Evolutionary conservation across 2,113 vertebrate species (phyloP), one percentile per base, ranked within the genome.

Genomic region (Athene cunicularia): DNA sequence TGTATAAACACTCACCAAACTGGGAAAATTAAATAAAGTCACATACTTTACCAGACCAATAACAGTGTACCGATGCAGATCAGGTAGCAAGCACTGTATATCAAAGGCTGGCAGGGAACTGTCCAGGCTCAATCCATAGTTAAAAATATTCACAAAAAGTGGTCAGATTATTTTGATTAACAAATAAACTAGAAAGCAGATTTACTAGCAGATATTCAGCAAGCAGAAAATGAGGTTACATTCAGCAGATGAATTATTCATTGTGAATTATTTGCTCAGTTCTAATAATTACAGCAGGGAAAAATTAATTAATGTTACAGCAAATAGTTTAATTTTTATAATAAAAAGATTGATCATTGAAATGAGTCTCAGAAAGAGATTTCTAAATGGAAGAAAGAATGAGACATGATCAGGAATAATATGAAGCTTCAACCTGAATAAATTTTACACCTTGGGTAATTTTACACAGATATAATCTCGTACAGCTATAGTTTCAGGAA

Each of bases 261-360:
- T 95, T 90, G 62, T 91, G 84, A 95, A 95, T 96, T 96, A 91
- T 95, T 97, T 97, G 86, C 59, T 97, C 89, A 93, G 77, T 90
- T 96, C 80, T 95, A 97, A 95, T 97, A 95, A 97, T 95, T 95
- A 88, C 86, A 95, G 86, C n/a, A 68, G 87, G 93, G 89, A 75
- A 95, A 94, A 97, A 96, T 93, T 96, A 97, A 97, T 97, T 97
- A 95, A 93, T 79, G 73, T 82, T 93, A 91, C 62, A 88, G 94
- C 93, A 96, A 97, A 97, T 95, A 96, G 53, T 95, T 95, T 95
- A 93, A 93, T 95, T 97, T 95, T 95, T 91, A 80, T 90, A 97
- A 97, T 97, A 97, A 95, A 97, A 97, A 96, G 86, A 93, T 93
- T 89, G 66, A 93, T 97, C 58, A 94, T 76, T 91, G 70, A 95